Conservation (phyloP, 2,113 vertebrate genomes). For the Leptobrachium ailaonicum region DNA sequence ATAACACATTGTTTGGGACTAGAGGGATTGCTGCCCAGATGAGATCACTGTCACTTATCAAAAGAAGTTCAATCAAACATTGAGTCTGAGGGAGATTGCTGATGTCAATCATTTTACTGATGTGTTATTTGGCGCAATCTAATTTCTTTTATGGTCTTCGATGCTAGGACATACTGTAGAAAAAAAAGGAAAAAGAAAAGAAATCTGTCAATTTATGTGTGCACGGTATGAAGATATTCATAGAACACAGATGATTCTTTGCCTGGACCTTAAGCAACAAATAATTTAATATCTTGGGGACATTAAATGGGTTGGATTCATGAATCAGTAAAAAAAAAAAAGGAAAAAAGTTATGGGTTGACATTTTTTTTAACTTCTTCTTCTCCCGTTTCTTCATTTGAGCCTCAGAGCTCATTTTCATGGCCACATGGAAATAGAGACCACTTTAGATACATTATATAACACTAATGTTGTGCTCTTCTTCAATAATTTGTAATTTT, state of each 20-base stretch:
- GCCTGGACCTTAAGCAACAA: not conserved
- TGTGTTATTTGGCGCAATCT: conserved; percentile 9
- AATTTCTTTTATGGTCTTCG: conserved; percentile 6
- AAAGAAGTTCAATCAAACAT: conserved; percentile 22
- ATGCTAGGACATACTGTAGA: not conserved
- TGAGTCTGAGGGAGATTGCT: conserved; percentile 20
- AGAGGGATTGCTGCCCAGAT: conserved; percentile 14
- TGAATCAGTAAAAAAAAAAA: not conserved
- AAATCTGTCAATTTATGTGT: not conserved
- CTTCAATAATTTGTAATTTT: too few relatives aligned
- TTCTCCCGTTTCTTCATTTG: too few relatives aligned
- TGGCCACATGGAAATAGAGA: too few relatives aligned
- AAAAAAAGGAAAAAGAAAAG: not conserved
- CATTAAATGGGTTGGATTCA: not conserved
- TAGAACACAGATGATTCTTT: not conserved
- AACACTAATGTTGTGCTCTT: too few relatives aligned
- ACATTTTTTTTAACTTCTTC: too few relatives aligned
- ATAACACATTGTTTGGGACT: conserved; percentile 31
- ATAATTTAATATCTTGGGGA: not conserved
- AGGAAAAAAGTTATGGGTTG: not conserved
- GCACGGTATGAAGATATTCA: not conserved
- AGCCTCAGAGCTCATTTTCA: too few relatives aligned
- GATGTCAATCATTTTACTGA: conserved; percentile 17
- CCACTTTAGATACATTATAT: too few relatives aligned
- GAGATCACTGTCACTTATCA: conserved; percentile 34